A percentile compares a stretch with the other conserved stretches of the same genome.
Evolutionary conservation across 2,797 vertebrate species (phyloP).

Genomic region (Erithacus rubecula): DNA sequence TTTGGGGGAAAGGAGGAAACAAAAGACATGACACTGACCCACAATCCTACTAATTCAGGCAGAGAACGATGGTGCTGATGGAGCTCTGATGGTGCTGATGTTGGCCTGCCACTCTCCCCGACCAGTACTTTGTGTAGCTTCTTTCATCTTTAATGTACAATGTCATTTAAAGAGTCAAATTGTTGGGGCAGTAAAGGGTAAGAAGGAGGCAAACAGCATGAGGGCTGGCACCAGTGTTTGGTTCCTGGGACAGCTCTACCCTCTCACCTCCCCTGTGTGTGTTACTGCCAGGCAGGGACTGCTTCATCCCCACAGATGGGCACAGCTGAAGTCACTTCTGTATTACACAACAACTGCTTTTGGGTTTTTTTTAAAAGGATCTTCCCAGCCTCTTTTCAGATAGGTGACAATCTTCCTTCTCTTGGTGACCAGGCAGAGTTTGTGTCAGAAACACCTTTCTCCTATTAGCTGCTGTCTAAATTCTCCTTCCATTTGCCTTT

Average conservation of each 20-base stretch:
- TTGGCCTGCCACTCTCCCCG: too few species aligned
- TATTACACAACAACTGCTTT: not conserved
- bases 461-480: not conserved
- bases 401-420: not conserved
- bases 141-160: not conserved
- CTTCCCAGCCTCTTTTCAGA: not conserved
- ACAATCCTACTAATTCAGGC: fast-evolving
- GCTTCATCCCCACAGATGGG: fast-evolving
- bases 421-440: not conserved
- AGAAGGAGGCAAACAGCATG: fast-evolving
- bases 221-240: not conserved
- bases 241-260: not conserved
- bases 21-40: not conserved
- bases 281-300: not conserved
- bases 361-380: not conserved
- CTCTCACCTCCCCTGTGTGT: not conserved
- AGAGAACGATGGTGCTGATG: not conserved
- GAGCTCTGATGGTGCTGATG: fast-evolving
- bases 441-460: not conserved
- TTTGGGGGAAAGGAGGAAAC: not conserved
- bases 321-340: not conserved
- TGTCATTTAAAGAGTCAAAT: not conserved
- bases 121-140: not conserved
- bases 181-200: too few species aligned
- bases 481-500: not conserved